Evolutionary conservation across 2,797 vertebrate genomes (phyloP).

Genomic region (Amazona ochrocephala): DNA sequence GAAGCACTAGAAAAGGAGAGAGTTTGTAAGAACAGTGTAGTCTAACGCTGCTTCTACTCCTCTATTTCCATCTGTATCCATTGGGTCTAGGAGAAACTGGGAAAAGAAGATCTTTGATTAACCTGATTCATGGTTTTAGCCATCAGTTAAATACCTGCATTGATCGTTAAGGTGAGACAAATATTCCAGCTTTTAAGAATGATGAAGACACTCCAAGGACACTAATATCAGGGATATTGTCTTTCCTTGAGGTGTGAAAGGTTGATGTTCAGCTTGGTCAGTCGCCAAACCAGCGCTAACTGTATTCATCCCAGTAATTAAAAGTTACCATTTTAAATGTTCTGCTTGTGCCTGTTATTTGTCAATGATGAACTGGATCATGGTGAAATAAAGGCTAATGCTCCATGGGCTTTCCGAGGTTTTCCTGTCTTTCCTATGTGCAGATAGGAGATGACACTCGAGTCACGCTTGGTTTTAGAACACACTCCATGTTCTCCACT

Average conservation of each 20-base stretch:
- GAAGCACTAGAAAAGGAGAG: not conserved
- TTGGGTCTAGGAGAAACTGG: not conserved
- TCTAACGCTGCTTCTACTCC: not conserved
- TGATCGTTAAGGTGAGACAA: not conserved
- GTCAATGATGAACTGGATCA: not conserved
- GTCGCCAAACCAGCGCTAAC: not conserved
- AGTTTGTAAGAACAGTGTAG: not conserved
- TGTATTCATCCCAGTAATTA: not conserved
- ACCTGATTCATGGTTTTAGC: conserved; percentile 35
- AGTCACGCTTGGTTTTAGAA: not conserved
- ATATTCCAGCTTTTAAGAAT: conserved; percentile 22
- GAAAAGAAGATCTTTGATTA: conserved; percentile 23
- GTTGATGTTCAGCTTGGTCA: not conserved
- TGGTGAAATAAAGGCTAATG: not conserved
- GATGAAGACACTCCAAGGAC: not conserved
- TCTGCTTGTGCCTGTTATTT: not conserved
- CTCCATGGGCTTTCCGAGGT: not conserved
- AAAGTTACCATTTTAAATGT: not conserved
- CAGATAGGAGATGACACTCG: not conserved
- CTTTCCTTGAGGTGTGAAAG: not conserved
- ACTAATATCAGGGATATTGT: not conserved
- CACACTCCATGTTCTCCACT: accelerated
- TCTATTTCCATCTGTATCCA: not conserved
- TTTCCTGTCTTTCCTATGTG: not conserved
- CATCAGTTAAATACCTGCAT: conserved; percentile 15